Evolutionary conservation across 2,113 vertebrate species (phyloP).

Genomic region (Erpornis zantholeuca): DNA sequence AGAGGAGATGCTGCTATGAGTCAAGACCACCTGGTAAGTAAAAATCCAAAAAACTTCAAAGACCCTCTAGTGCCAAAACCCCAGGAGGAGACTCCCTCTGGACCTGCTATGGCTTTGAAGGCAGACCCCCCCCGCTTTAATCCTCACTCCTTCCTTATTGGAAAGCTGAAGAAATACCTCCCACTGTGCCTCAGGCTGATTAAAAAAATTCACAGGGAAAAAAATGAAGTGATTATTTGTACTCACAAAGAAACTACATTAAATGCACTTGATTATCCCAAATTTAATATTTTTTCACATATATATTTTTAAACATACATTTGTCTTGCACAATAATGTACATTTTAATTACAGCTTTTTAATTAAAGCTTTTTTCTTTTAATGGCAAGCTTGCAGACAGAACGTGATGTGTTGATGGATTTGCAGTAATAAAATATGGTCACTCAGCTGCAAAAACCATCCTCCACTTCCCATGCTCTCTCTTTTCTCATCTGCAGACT

Average conservation of each 20-base stretch:
- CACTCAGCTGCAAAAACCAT: neutral
- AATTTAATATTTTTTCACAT: neutral
- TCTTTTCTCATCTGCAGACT: neutral
- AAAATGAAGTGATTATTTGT: slow-evolving; percentile 58
- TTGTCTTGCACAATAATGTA: neutral
- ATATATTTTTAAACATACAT: neutral
- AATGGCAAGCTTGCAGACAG: neutral
- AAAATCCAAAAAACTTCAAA: slow-evolving; percentile 80
- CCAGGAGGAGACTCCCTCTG: slow-evolving; percentile 63
- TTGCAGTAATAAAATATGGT: neutral
- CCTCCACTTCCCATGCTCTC: neutral
- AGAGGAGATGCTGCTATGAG: slow-evolving; percentile 37
- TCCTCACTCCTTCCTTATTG: neutral
- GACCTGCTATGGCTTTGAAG: slow-evolving; percentile 70
- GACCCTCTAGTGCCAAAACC: slow-evolving; percentile 59
- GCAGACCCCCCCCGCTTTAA: slow-evolving; percentile 21
- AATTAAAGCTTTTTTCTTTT: neutral
- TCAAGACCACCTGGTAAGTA: slow-evolving; percentile 75
- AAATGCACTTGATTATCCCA: neutral
- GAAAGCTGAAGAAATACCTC: slow-evolving; percentile 29
- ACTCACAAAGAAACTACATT: neutral
- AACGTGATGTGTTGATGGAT: neutral
- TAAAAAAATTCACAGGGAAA: slow-evolving; percentile 16
- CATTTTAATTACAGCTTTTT: neutral
- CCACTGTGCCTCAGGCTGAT: slow-evolving; percentile 47